phyloP scores from a whole-genome alignment of 2,888 invertebrate genomes.

The Drosophila maculinotata region DNA sequence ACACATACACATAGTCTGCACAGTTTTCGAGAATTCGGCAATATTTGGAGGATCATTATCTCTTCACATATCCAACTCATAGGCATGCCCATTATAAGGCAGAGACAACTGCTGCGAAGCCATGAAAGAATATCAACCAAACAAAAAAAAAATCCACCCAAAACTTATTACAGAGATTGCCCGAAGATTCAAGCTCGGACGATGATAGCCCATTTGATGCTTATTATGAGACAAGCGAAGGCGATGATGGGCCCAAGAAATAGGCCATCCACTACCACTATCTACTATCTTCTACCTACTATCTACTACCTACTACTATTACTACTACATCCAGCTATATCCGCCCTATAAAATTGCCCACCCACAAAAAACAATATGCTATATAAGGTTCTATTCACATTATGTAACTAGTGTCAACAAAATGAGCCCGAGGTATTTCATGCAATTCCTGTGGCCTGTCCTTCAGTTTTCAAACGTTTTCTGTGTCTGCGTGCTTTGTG shows the following conservation, averaged over 20 bases:
- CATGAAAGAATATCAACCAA: slow-evolving; percentile 7
- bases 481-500: slow-evolving; percentile 19
- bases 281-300: slow-evolving; percentile 12
- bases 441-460: slow-evolving; percentile 47
- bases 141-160: slow-evolving; percentile 16
- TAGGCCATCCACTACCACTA: slow-evolving; percentile 45
- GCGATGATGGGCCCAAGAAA: slow-evolving; percentile 75
- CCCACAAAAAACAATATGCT: slow-evolving; percentile 31
- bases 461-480: slow-evolving; percentile 29
- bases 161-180: slow-evolving; percentile 80
- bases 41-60: slow-evolving; percentile 26
- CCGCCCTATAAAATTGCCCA: slow-evolving; percentile 34
- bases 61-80: slow-evolving; percentile 22
- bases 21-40: slow-evolving; percentile 47
- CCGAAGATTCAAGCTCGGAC: slow-evolving; percentile 84
- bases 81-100: slow-evolving; percentile 47
- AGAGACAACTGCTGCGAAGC: slow-evolving; percentile 24
- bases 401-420: slow-evolving; percentile 36
- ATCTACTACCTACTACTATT: slow-evolving; percentile 22
- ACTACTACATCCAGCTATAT: slow-evolving; percentile 34
- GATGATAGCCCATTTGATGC: slow-evolving; percentile 84
- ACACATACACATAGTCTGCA: slow-evolving; percentile 14
- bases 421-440: slow-evolving; percentile 62
- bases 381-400: slow-evolving; percentile 43
- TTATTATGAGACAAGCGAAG: slow-evolving; percentile 82